Evolutionary conservation across 1,140 invertebrate genomes (phyloP).

Genomic region (Drosophila saltans): DNA sequence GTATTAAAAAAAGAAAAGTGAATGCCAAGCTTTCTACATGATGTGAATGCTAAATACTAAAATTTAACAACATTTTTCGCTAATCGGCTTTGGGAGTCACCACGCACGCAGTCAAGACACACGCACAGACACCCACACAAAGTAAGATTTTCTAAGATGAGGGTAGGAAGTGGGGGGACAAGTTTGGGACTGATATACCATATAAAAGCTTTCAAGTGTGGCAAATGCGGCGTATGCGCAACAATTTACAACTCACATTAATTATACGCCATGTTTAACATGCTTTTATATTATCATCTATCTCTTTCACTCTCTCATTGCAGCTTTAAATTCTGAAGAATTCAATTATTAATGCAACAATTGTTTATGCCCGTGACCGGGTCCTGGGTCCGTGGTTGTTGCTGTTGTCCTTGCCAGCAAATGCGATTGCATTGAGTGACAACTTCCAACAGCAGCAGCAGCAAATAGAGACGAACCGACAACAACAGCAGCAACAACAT

Average conservation of each 20-base stretch:
- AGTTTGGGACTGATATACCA: slow-evolving; percentile 4
- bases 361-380: slow-evolving; percentile 31
- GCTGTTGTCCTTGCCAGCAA: slow-evolving; percentile 58
- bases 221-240: slow-evolving; percentile 43
- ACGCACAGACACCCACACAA: background rate
- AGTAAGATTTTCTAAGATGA: slow-evolving; percentile 12
- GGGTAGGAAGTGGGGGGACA: background rate
- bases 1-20: slow-evolving; percentile 1
- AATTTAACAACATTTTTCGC: slow-evolving; percentile 14
- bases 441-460: slow-evolving; percentile 30
- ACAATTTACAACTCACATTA: slow-evolving; percentile 54
- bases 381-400: slow-evolving; percentile 5
- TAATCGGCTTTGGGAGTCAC: slow-evolving; percentile 51
- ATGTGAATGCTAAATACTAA: slow-evolving; percentile 4
- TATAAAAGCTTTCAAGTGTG: slow-evolving; percentile 50
- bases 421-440: slow-evolving; percentile 39
- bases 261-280: slow-evolving; percentile 50
- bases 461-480: slow-evolving; percentile 30
- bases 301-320: slow-evolving; percentile 3
- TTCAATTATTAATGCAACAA: slow-evolving; percentile 68
- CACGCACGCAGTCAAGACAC: slow-evolving; percentile 5
- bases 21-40: slow-evolving; percentile 3
- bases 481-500: slow-evolving; percentile 17
- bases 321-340: slow-evolving; percentile 28
- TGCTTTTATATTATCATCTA: slow-evolving; percentile 10